A percentile compares a stretch with the other conserved stretches of the same genome.
These are phyloP conservation scores for Mergus octosetaceus DNA, from an alignment of 2,797 vertebrate genomes.

Conservation along the genomic window DNA sequence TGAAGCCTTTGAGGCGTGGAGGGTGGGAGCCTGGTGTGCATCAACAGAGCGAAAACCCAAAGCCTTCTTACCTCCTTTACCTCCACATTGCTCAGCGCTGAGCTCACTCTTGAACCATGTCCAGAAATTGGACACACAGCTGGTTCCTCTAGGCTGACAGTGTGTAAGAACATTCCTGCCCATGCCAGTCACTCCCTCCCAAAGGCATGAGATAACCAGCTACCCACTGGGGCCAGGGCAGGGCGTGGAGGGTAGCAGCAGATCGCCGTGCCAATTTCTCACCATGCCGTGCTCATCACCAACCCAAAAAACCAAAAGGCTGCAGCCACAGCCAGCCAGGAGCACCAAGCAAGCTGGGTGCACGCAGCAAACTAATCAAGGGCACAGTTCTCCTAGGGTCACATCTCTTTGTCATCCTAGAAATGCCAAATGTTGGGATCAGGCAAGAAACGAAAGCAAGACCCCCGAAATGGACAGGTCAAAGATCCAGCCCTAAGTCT, in stretches of 20 bases:
- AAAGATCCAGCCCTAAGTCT: not conserved
- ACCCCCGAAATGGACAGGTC: not conserved
- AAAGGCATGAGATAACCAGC: constrained; percentile 61
- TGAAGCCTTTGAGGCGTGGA: not conserved
- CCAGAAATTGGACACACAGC: constrained; percentile 80
- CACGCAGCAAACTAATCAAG: accelerated
- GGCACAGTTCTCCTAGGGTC: not conserved
- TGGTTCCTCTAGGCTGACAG: constrained; percentile 70
- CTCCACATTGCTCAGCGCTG: constrained; percentile 65
- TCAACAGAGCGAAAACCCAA: not conserved
- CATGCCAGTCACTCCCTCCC: constrained; percentile 72
- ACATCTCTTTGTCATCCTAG: not conserved
- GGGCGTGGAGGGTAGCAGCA: not conserved
- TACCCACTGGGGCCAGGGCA: constrained; percentile 33
- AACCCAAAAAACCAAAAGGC: not conserved
- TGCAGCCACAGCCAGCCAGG: accelerated
- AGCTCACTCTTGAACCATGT: constrained; percentile 72
- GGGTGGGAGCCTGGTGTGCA: not conserved
- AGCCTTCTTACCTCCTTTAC: constrained; percentile 70
- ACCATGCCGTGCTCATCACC: accelerated
- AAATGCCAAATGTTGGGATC: not conserved
- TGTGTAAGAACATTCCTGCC: constrained; percentile 70
- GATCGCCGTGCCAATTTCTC: not conserved
- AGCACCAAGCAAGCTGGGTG: not conserved
- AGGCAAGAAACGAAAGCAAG: not conserved